Evolutionary conservation across 2,113 vertebrate species (phyloP), one percentile per base, ranked within the genome.

Genomic region (Chaetops frenatus): DNA sequence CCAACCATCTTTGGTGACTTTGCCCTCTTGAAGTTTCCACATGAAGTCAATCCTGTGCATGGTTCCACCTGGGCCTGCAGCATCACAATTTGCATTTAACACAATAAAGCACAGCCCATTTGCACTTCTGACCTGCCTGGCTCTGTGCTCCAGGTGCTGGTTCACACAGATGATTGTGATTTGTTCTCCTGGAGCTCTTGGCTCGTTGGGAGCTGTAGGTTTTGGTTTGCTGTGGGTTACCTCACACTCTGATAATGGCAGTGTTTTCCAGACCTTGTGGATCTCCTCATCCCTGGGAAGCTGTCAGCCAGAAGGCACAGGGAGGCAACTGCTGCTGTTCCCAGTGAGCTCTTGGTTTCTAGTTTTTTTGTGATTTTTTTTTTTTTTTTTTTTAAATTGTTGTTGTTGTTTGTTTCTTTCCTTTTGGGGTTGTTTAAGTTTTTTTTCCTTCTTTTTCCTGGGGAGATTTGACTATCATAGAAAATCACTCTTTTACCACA

Each of bases 1-100:
- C 25, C 47, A 74, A 38, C 16, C 35, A 22, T 15, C 33, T 58
- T n/a, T 62, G 74, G 20, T 51, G 64, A 27, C 25, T 54, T 62
- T 23, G 7, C 4, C 50, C 8, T 65, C 27, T 24, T 3, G 38
- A 18, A 8, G 57, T 42, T 73, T 54, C 54, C 44, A 1, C 35
- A 5, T 11, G 1, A 15, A 18, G 15, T 74, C 44, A 50, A 0
- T 64, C 19, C 36, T 56, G 56, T n/a, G 10, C 16, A 0, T 0
- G 7, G 25, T 23, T 53, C n/a, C 4, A 2, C 36, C 27, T 47
- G 66, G 27, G 29, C 6, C n/a, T 27, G 35, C 3, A 58, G 48
- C n/a, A 31, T 7, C 36, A 3, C 9, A 18, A 19, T 60, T 67
- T 28, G 15, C 29, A 54, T 53, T 22, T 11, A 9, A 22, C 22